Evolutionary conservation across 1,140 invertebrate species (phyloP).

Genomic region (Sesamia nonagrioides): DNA sequence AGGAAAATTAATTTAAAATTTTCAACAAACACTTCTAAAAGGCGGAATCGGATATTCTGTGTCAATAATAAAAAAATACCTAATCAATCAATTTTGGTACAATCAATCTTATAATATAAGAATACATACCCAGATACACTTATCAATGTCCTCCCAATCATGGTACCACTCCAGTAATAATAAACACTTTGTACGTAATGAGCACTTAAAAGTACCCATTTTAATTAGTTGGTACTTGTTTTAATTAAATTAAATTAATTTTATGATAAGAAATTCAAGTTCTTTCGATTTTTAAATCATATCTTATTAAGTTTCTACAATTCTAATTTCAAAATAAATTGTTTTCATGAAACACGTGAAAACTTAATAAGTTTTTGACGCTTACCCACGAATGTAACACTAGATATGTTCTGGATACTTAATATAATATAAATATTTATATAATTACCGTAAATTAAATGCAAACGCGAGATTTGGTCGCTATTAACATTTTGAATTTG

Average conservation of each 20-base stretch:
- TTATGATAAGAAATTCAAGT: background rate
- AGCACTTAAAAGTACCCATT: background rate
- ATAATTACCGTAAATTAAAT: background rate
- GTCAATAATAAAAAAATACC: background rate
- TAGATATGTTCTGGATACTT: too few relatives aligned
- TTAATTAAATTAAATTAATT: too few relatives aligned
- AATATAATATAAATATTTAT: too few relatives aligned
- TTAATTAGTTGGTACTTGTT: too few relatives aligned
- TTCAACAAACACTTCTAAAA: background rate
- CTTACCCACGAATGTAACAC: too few relatives aligned
- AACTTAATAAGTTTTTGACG: too few relatives aligned
- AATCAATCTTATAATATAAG: slow-evolving; percentile 9
- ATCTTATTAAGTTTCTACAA: background rate
- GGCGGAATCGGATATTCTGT: background rate
- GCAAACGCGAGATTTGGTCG: background rate
- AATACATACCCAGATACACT: slow-evolving; percentile 79
- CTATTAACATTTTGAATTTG: background rate
- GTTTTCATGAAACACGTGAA: background rate
- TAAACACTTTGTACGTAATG: slow-evolving; percentile 65
- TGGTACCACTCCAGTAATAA: slow-evolving; percentile 76
- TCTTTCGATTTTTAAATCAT: slow-evolving; percentile 1
- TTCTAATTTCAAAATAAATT: background rate
- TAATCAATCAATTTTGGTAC: background rate
- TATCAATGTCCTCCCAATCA: slow-evolving; percentile 79
- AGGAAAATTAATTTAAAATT: too few relatives aligned